phyloP scores from a whole-genome alignment of 1,140 invertebrate species.

The Lepidurus apus region DNA sequence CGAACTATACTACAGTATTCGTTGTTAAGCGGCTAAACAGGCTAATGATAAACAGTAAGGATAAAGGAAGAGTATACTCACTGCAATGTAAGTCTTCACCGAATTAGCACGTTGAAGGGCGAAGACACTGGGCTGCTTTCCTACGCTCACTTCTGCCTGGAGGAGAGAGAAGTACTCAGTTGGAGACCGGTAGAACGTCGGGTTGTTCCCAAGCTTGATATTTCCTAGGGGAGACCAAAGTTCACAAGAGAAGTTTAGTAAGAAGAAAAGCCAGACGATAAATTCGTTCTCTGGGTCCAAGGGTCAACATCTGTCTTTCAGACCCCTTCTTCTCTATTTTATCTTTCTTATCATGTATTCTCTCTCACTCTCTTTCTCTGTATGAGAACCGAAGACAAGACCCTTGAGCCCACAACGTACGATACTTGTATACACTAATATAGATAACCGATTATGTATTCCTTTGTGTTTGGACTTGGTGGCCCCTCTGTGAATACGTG shows the following conservation, averaged over 20 bases:
- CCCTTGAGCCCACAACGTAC: too few relatives aligned
- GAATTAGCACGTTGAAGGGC: constrained; percentile 45
- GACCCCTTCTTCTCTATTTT: too few relatives aligned
- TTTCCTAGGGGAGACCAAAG: constrained; percentile 39
- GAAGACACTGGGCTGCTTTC: constrained; percentile 41
- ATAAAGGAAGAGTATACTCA: constrained; percentile 39
- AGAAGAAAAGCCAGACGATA: not conserved
- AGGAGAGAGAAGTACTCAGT: constrained; percentile 47
- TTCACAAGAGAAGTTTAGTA: not conserved
- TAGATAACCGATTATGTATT: too few relatives aligned
- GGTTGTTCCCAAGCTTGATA: constrained; percentile 46
- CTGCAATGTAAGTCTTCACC: constrained; percentile 52
- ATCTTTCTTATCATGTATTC: too few relatives aligned
- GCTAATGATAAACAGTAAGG: not conserved
- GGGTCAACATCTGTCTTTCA: not conserved
- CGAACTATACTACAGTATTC: constrained; percentile 10
- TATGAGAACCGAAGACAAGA: too few relatives aligned
- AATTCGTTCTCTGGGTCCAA: not conserved
- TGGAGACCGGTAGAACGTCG: constrained; percentile 52
- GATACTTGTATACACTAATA: too few relatives aligned
- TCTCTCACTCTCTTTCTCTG: too few relatives aligned
- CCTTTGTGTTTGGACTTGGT: too few relatives aligned
- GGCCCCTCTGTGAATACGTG: too few relatives aligned
- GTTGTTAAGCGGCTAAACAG: not conserved
- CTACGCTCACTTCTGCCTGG: constrained; percentile 37